phyloP scores from a whole-genome alignment of 2,888 invertebrate species.

The Agrotis ipsilon region DNA sequence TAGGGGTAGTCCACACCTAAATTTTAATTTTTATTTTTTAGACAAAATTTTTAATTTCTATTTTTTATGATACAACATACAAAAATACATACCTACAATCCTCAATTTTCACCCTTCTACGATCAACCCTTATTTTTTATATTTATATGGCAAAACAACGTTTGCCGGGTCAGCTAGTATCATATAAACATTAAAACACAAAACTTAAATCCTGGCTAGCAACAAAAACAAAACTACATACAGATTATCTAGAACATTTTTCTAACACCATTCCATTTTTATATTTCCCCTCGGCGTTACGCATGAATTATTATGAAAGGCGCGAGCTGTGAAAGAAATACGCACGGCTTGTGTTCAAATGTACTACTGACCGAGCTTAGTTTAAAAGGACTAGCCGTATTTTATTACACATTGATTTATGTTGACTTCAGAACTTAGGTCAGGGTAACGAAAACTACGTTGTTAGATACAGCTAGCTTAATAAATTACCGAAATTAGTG shows the following conservation, averaged over 20 bases:
- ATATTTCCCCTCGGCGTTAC: conserved; percentile 77
- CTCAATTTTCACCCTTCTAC: no score
- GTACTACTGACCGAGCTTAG: conserved; percentile 74
- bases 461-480: background rate
- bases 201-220: conserved; percentile 3
- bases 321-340: conserved; percentile 73
- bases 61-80: no score
- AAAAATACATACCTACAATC: no score
- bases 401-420: conserved; percentile 58
- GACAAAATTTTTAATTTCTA: no score
- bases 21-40: no score
- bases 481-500: background rate
- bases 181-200: background rate
- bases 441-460: conserved; percentile 30
- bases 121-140: no score
- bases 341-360: conserved; percentile 71
- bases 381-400: conserved; percentile 50
- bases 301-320: conserved; percentile 78
- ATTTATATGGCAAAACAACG: no score
- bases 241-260: conserved; percentile 41
- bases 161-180: no score
- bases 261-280: conserved; percentile 69
- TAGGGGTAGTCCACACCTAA: no score
- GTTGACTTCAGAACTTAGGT: conserved; percentile 33
- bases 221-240: conserved; percentile 22